Evolutionary conservation across 2,113 vertebrate genomes (phyloP), one percentile per base, ranked within the genome.

Genomic region (Salvelinus sp.): DNA sequence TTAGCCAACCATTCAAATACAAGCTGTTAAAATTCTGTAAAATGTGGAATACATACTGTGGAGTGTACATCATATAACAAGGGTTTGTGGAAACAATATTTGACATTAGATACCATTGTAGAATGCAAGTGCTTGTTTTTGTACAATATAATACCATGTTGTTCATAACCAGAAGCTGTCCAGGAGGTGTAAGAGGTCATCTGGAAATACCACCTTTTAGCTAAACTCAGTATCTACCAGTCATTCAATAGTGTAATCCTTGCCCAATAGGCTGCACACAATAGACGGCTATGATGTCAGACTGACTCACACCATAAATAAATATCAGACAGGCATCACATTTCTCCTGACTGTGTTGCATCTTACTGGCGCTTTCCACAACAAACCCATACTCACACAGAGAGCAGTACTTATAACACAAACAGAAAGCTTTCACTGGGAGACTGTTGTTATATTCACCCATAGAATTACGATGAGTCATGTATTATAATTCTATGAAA

Each of bases 251-350:
- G 30, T 18, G 18, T 65, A 23, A 73, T 23, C 60, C 58, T 28
- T 63, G 72, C 28, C 30, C 33, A 22, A 9, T 64, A 25, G 20
- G 22, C 62, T 65, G 62, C 12, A 74, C 72, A 74, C 72, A 74
- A 48, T 50, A 65, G 63, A 65, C 2, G 6, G 12, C 64, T 28
- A 12, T 38, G 27, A 44, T 73, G 44, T 23, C 28, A 7, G 28
- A 6, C 68, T 23, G 27, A 3, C 27, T 33, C 38, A 20, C n/a
- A 27, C 68, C 44, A 48, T 72, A 76, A 83, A 82, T 82, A 85
- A 81, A 47, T 62, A 72, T 76, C 68, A 83, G 30, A 13, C 72
- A 38, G 14, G 72, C 48, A 50, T 83, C 75, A 79, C 7, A 57
- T 82, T 78, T 73, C 77, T 54, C 66, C 70, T 38, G 38, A 44